Base-by-base conservation (phyloP, 1,140 invertebrate species). In the Lanistes nyassanus region DNA sequence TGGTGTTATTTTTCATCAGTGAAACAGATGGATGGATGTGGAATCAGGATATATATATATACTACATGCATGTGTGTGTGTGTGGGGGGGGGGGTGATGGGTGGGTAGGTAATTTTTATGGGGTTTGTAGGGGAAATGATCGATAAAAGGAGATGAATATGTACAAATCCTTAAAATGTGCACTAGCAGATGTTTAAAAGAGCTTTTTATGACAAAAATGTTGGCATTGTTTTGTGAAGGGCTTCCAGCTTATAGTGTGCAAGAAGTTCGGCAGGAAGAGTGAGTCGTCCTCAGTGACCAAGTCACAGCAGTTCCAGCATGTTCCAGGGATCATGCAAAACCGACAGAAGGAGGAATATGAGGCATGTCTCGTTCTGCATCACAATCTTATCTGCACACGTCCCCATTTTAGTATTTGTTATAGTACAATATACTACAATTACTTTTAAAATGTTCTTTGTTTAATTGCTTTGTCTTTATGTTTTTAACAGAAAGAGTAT, bases 231-330 rank as follows among this genome's bases (percentile, higher is more conserved):
- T 77, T 76, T 76, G 86, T 84, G 13, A 85, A 96, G 94, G 96
- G 95, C 70, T 97, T 97, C 86, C 96, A 97, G 87, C 87, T 96
- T 71, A 95, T 97, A 75, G 78, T 70, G 13, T 71, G 71, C 53
- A 75, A 72, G 4, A 81, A 74, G 31, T 26, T 39, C 62, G 84
- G 90, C 3, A 85, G 85, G 21, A 89, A 83, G 76, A 78, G 76
- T 36, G 78, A 83, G 11, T 79, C 84, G 7, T 79, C 88, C 34
- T 53, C 64, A 31, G 21, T 56, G 23, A 19, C 23, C 53, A 58
- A 9, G 51, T 42, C 62, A 7, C 83, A 58, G 78, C 87, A 70
- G 68, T 80, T 76, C 60, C 71, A 77, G 51, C 65, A 79, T 39
- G 64, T 75, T 23, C 71, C 76, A 26, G 75, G 77, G 34, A 60